phyloP scores from a whole-genome alignment of 1,140 invertebrate genomes.

The Planococcus citri region DNA sequence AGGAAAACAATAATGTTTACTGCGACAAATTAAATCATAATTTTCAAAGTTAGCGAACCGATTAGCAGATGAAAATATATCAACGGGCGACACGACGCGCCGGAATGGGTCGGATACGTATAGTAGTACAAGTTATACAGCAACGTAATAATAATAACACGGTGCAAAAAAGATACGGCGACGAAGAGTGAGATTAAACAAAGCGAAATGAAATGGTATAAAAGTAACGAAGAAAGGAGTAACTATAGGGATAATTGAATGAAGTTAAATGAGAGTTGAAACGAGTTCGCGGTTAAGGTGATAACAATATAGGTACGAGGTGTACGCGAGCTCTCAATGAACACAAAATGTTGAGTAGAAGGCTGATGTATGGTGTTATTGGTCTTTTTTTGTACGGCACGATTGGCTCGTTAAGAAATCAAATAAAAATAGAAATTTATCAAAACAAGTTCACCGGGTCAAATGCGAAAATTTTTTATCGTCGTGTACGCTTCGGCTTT shows the following conservation, averaged over 20 bases:
- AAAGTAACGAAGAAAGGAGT: neutral
- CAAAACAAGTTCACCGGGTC: slow-evolving; percentile 1
- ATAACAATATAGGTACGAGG: neutral
- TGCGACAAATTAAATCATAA: no score
- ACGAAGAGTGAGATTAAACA: no score
- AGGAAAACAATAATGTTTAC: no score
- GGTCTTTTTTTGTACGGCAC: neutral
- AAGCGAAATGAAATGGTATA: neutral
- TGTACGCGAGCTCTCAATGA: neutral
- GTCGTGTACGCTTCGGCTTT: neutral
- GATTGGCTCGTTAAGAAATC: neutral
- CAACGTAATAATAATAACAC: no score
- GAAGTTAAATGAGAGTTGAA: slow-evolving; percentile 7
- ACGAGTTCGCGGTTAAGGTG: slow-evolving; percentile 5
- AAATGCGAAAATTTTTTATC: neutral
- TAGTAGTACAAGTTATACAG: no score
- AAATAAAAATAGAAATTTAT: slow-evolving; percentile 5
- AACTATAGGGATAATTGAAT: neutral
- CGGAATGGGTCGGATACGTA: no score
- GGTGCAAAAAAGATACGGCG: no score
- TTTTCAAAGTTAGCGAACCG: no score
- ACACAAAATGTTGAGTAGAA: neutral
- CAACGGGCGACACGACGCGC: no score
- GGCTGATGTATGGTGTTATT: neutral
- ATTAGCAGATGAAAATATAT: no score